Evolutionary conservation across 2,797 vertebrate genomes (phyloP).

Genomic region (Pangasius djambal): DNA sequence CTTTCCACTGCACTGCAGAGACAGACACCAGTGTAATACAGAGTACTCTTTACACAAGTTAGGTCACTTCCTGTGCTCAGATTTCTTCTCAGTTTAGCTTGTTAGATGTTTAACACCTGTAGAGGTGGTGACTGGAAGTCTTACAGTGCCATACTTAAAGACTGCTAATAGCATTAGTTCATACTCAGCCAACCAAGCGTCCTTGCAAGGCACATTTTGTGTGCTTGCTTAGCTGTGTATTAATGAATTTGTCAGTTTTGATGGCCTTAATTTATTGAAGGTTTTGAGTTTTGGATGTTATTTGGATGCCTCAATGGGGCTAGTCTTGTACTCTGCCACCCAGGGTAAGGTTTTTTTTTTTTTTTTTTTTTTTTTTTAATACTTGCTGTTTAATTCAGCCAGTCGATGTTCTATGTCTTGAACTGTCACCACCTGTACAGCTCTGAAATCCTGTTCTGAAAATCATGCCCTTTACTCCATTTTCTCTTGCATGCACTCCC

Average conservation of each 20-base stretch:
- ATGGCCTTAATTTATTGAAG: constrained; percentile 49
- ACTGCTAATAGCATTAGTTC: constrained; percentile 16
- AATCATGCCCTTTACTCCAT: constrained; percentile 3
- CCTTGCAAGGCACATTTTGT: constrained; percentile 13
- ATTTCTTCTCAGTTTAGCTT: constrained; percentile 22
- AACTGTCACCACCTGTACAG: not conserved
- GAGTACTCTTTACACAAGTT: not conserved
- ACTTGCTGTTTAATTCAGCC: not conserved
- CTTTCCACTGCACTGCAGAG: not conserved
- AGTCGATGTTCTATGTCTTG: not conserved
- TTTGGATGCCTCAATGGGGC: constrained; percentile 66
- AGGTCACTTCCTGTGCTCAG: not conserved
- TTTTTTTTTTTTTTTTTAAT: not conserved
- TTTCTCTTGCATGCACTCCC: constrained; percentile 2
- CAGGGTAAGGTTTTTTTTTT: not conserved
- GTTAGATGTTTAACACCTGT: constrained; percentile 6
- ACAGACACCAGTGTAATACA: not conserved
- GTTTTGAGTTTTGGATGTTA: constrained; percentile 66
- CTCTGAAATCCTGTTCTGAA: not conserved
- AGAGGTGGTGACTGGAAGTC: constrained; percentile 11
- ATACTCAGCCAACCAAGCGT: not conserved
- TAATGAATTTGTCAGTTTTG: constrained; percentile 74
- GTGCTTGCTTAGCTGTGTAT: constrained; percentile 47
- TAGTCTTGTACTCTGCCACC: not conserved
- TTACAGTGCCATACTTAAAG: constrained; percentile 37